Base-by-base conservation (phyloP, 2,797 vertebrate genomes). In the Falco naumanni region DNA sequence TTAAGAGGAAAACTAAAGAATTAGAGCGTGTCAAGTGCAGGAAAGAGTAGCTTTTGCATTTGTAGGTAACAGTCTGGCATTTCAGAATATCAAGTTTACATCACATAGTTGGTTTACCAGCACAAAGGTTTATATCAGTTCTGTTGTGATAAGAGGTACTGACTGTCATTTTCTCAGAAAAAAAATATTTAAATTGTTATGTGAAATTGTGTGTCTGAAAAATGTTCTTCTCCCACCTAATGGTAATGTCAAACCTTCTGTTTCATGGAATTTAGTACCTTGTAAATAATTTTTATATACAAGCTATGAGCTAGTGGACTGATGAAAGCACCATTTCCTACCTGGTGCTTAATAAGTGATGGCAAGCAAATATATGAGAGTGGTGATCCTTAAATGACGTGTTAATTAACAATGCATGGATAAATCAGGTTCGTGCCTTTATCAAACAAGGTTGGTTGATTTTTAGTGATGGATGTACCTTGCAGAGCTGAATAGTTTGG, bases 1-100 rank as follows among this genome's bases (percentile, higher is more conserved):
- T 97, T 89, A 90, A 96, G 75, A 88, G 41, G 41, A 91, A 96
- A 96, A 69, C 29, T 78, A 21, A 95, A n/a, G 66, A 95, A 96
- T 97, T 88, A 90, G 43, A 87, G 34, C 81, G 83, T 89, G 78
- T 87, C 84, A 92, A 90, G 48, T 13, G 25, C 26, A 81, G 93
- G 61, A 90, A 66, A 91, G 93, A 97, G 88, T 94, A 95, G 89
- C 82, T 95, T 96, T 97, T 96, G 78, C 79, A 76, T 95, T 96
- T 96, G 84, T n/a, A 94, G 61, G 48, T 84, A 74, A 81, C 22
- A 53, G 33, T 93, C 94, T 96, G 75, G 56, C 90, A 86, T 89
- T 87, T 83, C 28, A 6, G 78, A 97, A 91, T 75, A 80, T 10
- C 25, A 21, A 81, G 66, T 78, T 92, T 94, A 21, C 43, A 87